phyloP scores from a whole-genome alignment of 1,140 invertebrate genomes.

The Drosophila serrata region DNA sequence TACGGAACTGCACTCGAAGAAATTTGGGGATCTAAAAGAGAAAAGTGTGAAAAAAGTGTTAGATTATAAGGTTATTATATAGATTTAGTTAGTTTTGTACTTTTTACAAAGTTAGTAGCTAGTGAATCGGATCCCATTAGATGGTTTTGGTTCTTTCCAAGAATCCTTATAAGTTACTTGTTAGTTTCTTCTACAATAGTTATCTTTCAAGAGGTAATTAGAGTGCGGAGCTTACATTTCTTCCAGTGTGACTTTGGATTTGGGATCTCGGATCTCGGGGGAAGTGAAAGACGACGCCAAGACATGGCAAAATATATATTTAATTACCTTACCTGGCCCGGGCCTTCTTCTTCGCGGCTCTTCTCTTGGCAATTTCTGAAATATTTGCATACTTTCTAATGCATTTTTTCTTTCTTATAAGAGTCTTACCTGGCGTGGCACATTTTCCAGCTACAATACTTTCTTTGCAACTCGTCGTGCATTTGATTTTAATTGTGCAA shows the following conservation, averaged over 20 bases:
- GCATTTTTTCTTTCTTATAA: constrained; percentile 38
- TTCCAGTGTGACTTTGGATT: constrained; percentile 1
- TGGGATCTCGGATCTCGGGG: constrained; percentile 7
- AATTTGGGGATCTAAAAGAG: not conserved
- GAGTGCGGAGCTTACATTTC: not conserved
- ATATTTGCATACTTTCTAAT: constrained; percentile 84
- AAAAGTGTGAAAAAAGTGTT: not conserved
- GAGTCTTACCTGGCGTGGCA: constrained; percentile 49
- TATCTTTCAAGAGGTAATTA: not conserved
- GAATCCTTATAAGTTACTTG: too few species aligned
- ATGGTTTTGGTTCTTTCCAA: not conserved
- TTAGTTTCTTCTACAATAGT: not conserved
- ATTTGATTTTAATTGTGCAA: constrained; percentile 69
- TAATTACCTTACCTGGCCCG: constrained; percentile 61
- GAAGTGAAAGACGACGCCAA: constrained; percentile 15
- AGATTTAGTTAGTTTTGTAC: not conserved
- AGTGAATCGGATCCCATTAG: not conserved
- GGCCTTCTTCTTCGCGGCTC: constrained; percentile 1
- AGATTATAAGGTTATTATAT: too few species aligned
- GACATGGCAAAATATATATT: constrained; percentile 62
- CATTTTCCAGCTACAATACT: constrained; percentile 63
- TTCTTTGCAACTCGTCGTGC: constrained; percentile 50
- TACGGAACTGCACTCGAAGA: not conserved
- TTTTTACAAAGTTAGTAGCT: not conserved
- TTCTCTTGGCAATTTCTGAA: constrained; percentile 63